These are phyloP conservation scores for Sorex fumeus DNA, from an alignment of 2,113 vertebrate genomes.

Conservation along the genomic window DNA sequence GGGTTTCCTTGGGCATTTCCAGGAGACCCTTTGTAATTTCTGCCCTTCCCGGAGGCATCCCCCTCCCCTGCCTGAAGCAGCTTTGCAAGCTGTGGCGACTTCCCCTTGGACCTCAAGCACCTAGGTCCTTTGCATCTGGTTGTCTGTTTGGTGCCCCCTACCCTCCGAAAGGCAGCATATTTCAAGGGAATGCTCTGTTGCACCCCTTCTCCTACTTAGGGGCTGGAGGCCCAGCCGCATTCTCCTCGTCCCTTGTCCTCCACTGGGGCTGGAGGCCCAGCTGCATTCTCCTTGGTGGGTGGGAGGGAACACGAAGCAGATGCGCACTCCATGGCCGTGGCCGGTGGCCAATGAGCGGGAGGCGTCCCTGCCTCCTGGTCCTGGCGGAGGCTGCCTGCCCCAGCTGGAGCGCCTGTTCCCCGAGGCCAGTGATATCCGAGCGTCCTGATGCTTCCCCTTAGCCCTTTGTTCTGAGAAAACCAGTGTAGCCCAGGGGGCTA, in stretches of 20 bases:
- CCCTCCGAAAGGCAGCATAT: constrained; percentile 16
- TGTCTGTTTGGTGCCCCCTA: neutral
- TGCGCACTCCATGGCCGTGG: constrained; percentile 48
- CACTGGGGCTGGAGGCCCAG: neutral
- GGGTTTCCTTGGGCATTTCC: constrained; percentile 68
- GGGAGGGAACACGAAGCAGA: constrained; percentile 61
- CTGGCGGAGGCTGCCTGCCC: neutral
- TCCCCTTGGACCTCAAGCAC: constrained; percentile 25
- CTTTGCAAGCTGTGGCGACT: neutral
- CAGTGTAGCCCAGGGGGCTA: neutral
- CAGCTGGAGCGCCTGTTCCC: constrained; percentile 73
- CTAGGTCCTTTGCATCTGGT: constrained; percentile 43
- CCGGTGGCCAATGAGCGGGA: constrained; percentile 71
- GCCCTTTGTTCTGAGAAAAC: constrained; percentile 76
- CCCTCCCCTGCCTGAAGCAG: neutral
- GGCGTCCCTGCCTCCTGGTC: constrained; percentile 33
- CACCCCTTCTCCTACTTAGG: neutral
- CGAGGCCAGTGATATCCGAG: constrained; percentile 31
- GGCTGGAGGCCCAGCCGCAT: constrained; percentile 74
- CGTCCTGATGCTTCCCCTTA: constrained; percentile 20
- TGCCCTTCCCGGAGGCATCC: neutral
- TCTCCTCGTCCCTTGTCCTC: constrained; percentile 29
- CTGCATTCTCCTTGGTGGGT: constrained; percentile 62
- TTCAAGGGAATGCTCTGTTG: constrained; percentile 46
- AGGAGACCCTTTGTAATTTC: neutral